These are phyloP conservation scores for Crenichthys baileyi DNA, from an alignment of 2,797 vertebrate species.

Conservation along the genomic window DNA sequence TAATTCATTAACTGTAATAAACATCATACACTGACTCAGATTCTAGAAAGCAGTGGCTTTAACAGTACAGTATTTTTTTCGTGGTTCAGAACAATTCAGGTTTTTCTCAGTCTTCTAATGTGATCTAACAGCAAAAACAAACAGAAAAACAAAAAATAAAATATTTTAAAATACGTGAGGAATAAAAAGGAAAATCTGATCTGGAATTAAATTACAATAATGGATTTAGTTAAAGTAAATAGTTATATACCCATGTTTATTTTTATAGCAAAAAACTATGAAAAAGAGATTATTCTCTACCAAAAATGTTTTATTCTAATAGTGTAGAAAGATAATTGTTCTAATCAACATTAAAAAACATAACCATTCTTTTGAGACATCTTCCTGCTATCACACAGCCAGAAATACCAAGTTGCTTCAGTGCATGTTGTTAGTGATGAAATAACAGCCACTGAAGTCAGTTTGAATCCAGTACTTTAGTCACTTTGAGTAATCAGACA, in stretches of 20 bases:
- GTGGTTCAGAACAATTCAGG: too few species aligned
- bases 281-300: neutral
- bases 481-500: neutral
- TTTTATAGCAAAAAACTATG: neutral
- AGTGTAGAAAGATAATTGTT: neutral
- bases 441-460: neutral
- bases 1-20: neutral
- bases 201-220: neutral
- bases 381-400: neutral
- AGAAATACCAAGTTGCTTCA: slow-evolving; percentile 2
- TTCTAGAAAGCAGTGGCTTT: too few species aligned
- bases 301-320: neutral
- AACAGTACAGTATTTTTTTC: too few species aligned
- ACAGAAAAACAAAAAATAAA: neutral
- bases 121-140: neutral
- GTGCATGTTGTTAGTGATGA: neutral
- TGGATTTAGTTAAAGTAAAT: neutral
- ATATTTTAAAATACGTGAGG: neutral
- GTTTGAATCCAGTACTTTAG: neutral
- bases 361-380: neutral
- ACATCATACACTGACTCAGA: too few species aligned
- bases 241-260: neutral
- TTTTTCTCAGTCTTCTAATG: neutral
- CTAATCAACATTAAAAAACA: neutral
- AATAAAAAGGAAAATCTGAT: neutral